These are phyloP conservation scores for Drosophila malerkotliana DNA, from an alignment of 1,140 invertebrate genomes.

Conservation along the genomic window DNA sequence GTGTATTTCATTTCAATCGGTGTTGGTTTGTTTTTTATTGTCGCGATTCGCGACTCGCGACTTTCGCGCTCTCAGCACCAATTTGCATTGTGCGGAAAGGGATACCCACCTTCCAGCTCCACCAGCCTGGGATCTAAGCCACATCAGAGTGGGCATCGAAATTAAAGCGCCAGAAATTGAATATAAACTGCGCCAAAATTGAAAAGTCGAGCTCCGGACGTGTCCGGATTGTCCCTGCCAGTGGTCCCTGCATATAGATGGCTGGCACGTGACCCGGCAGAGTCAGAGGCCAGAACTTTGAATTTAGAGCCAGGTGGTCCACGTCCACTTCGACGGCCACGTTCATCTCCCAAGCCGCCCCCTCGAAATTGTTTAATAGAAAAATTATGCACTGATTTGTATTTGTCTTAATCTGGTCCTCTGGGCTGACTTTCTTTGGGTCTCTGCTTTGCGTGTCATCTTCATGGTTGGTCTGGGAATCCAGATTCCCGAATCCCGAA, in stretches of 20 bases:
- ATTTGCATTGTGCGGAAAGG: conserved; percentile 66
- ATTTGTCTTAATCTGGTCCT: conserved; percentile 70
- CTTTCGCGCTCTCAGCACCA: conserved; percentile 63
- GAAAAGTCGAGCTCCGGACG: conserved; percentile 70
- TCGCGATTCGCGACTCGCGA: conserved; percentile 59
- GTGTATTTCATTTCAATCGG: conserved; percentile 78
- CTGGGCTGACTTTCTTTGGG: conserved; percentile 22
- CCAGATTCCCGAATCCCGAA: conserved; percentile 3
- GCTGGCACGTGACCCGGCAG: conserved; percentile 58
- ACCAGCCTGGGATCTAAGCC: conserved; percentile 44
- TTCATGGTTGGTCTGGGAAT: conserved; percentile 48
- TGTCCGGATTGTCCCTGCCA: conserved; percentile 48
- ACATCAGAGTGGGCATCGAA: conserved; percentile 43
- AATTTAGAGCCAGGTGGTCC: conserved; percentile 46
- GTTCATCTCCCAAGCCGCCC: neutral
- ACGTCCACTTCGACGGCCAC: conserved; percentile 19
- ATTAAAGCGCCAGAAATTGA: conserved; percentile 74
- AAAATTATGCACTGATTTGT: conserved; percentile 82
- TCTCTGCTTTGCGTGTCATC: conserved; percentile 55
- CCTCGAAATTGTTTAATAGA: conserved; percentile 71
- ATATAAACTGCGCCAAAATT: conserved; percentile 76
- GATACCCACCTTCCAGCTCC: conserved; percentile 8
- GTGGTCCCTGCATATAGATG: conserved; percentile 39
- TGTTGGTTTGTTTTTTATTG: conserved; percentile 62
- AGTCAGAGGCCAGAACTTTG: conserved; percentile 10